Percentiles rank a stretch among this genome's conserved stretches.
Conservation (phyloP, 1,140 invertebrate species). For the Portunus trituberculatus region DNA sequence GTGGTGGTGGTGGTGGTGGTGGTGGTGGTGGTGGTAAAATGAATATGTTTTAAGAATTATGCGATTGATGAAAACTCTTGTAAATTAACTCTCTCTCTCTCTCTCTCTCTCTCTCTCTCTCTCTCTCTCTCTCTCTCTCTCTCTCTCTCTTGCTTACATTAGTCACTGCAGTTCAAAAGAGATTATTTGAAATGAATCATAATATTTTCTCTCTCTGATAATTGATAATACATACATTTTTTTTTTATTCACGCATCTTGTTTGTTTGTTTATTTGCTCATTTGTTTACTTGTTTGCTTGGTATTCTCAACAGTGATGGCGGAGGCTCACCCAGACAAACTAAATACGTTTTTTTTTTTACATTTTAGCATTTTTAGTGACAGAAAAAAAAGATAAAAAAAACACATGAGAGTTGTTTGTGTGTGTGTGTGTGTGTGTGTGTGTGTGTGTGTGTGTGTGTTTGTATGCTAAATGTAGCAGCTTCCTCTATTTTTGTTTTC, state of each 20-base stretch:
- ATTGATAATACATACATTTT: too few relatives aligned
- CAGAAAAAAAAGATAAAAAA: not conserved
- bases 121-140: slow-evolving; percentile 35
- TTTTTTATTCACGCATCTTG: not conserved
- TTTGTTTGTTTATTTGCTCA: slow-evolving; percentile 34
- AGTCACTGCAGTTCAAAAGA: not conserved
- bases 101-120: slow-evolving; percentile 25
- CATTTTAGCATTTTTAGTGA: too few relatives aligned
- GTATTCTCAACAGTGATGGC: not conserved
- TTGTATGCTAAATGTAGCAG: not conserved
- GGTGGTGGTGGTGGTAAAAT: too few relatives aligned
- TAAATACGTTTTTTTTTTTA: not conserved
- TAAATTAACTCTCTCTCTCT: slow-evolving; percentile 1
- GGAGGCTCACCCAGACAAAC: not conserved
- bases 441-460: not conserved
- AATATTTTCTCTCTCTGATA: too few relatives aligned
- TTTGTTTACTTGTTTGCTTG: not conserved
- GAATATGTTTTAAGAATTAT: too few relatives aligned
- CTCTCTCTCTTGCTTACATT: not conserved
- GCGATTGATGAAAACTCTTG: too few relatives aligned
- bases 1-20: too few relatives aligned
- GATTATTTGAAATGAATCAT: not conserved
- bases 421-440: too few relatives aligned
- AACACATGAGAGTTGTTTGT: not conserved
- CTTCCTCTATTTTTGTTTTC: not conserved